Conservation (phyloP, 2,113 vertebrate genomes). For the Lathamus discolor region DNA sequence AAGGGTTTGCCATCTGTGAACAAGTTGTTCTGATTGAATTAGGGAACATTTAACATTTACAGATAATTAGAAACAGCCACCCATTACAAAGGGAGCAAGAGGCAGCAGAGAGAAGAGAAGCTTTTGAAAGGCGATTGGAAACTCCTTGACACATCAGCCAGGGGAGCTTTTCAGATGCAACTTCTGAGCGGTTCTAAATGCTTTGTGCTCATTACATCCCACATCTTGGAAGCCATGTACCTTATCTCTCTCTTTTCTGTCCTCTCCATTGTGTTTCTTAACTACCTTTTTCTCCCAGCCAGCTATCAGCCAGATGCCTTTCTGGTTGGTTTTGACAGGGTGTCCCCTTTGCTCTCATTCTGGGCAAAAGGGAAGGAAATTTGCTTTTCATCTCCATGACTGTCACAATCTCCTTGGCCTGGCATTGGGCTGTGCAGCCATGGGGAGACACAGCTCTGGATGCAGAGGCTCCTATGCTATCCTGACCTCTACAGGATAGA, state of each 20-base stretch:
- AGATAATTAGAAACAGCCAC: slow-evolving; percentile 71
- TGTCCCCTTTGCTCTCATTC: background rate
- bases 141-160: slow-evolving; percentile 55
- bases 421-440: background rate
- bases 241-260: background rate
- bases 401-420: background rate
- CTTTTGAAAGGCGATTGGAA: slow-evolving; percentile 52
- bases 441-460: background rate
- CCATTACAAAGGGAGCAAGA: slow-evolving; percentile 27
- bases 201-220: slow-evolving; percentile 38
- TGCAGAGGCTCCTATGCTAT: background rate
- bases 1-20: slow-evolving; percentile 65
- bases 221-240: slow-evolving; percentile 10
- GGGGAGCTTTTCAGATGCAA: slow-evolving; percentile 58
- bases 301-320: background rate
- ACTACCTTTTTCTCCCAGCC: background rate
- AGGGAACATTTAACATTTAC: slow-evolving; percentile 65
- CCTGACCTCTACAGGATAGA: background rate
- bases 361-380: background rate
- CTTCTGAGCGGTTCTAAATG: slow-evolving; percentile 33
- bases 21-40: slow-evolving; percentile 68
- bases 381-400: background rate
- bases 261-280: background rate
- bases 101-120: background rate
- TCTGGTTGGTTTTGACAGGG: background rate